Base-by-base conservation (phyloP, 92 coral and sea anemone genomes). In the Zoanthus solanderi region DNA sequence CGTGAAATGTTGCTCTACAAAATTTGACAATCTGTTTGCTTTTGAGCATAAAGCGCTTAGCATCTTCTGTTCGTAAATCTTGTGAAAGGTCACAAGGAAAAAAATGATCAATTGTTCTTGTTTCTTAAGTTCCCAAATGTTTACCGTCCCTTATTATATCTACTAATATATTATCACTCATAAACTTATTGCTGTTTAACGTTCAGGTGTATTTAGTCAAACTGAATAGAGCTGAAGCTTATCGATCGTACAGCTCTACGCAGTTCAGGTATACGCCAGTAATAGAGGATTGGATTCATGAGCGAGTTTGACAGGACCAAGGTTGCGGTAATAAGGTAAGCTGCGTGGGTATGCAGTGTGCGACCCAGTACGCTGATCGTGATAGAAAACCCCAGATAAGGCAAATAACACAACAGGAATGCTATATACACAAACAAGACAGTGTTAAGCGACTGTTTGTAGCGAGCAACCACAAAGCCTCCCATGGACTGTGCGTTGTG, bases 241-340 rank as follows among this genome's bases (percentile, higher is more conserved):
- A 78, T 37, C 17, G 46, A 45, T 78, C 84, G 31, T 2, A 78
- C 72, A 13, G 84, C 84, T 5, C 84, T 56, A 37, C 84, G 84
- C 16, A 79, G 72, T 30, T 79, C 84, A 37, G 84, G 84, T 10
- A 79, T 79, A 9, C 84, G 15, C 84, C 84, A 79, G 84, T 79
- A 79, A 46, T 79, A 79, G 58, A 79, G 84, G 11, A 79, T 79
- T 2, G 84, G 84, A 32, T 79, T 79, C 18, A 79, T 60, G 73
- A 79, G 73, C 1, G 84, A 79, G 74, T 79, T 79, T 10, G 84
- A 79, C 23, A 79, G 58, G 44, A 79, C 84, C 32, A 79, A 57
- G 4, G 84, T 79, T 9, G 84, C 84, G 7, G 84, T 79, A 2
- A n/a, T n/a, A 14, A 79, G 84, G 84, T 79, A 79, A 8, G 84